A percentile compares a stretch with the other conserved stretches of the same genome.
Conservation (phyloP, 35 echinoderm and acorn worm genomes). For the Acanthaster planci region DNA sequence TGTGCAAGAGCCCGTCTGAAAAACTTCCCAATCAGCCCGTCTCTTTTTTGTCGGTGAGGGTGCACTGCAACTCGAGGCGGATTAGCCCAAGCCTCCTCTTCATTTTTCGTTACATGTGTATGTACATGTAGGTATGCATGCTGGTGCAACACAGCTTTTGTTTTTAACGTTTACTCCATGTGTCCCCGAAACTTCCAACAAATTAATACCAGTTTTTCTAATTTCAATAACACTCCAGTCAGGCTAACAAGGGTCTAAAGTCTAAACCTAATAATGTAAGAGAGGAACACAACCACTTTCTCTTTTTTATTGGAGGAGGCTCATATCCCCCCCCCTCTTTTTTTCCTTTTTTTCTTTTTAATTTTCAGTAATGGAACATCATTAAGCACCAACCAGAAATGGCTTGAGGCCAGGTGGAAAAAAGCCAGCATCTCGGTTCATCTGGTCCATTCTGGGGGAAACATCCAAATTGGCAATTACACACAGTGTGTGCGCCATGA, state of each 20-base stretch:
- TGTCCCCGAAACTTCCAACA: no score
- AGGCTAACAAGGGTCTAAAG: slow-evolving; percentile 4
- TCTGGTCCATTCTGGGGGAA: not conserved
- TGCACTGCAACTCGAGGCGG: no score
- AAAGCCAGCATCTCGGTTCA: slow-evolving; percentile 15
- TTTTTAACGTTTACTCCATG: no score
- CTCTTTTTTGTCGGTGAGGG: no score
- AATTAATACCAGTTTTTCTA: no score
- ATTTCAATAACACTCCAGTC: not conserved
- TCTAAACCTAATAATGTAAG: slow-evolving; percentile 10
- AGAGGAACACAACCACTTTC: not conserved
- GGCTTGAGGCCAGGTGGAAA: not conserved
- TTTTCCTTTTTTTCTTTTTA: no score
- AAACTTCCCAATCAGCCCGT: no score
- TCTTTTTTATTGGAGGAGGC: not conserved
- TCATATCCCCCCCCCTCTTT: slow-evolving; percentile 9
- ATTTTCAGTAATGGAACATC: slow-evolving; percentile 31
- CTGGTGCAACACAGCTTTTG: no score
- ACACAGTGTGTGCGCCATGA: slow-evolving; percentile 2
- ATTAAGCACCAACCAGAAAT: not conserved
- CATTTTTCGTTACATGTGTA: no score
- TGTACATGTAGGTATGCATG: no score
- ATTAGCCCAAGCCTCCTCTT: no score
- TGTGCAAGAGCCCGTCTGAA: no score
- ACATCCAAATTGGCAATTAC: slow-evolving; percentile 31